phyloP scores from a whole-genome alignment of 2,113 vertebrate species.

The Dipodomys ordii region DNA sequence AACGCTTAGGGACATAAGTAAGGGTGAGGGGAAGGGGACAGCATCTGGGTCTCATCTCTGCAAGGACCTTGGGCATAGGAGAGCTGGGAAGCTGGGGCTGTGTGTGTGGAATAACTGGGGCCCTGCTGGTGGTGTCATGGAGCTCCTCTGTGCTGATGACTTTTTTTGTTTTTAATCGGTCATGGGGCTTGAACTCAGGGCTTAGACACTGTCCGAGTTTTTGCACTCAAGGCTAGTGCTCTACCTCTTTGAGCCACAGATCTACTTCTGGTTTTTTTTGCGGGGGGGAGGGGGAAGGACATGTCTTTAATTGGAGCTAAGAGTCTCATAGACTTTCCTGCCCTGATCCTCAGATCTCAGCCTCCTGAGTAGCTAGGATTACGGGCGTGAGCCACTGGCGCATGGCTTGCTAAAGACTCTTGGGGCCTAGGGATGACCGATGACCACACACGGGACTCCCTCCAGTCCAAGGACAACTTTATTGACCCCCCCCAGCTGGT shows the following conservation, averaged over 20 bases:
- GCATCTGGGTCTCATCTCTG: background rate
- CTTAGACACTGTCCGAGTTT: no score
- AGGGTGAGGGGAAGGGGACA: background rate
- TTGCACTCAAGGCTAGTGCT: no score
- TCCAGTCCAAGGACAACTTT: constrained; percentile 55
- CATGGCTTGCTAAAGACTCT: background rate
- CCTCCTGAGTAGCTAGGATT: no score
- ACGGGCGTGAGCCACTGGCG: no score
- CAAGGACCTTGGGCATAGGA: background rate
- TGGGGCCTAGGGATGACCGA: background rate
- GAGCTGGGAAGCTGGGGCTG: background rate
- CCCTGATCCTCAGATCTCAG: no score
- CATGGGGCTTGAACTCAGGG: no score
- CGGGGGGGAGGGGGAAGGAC: no score
- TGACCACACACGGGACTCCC: constrained; percentile 4
- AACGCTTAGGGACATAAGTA: background rate
- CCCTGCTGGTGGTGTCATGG: background rate
- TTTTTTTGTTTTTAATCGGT: no score
- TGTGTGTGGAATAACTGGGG: background rate
- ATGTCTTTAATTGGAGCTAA: no score
- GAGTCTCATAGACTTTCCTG: no score
- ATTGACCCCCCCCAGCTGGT: constrained; percentile 39
- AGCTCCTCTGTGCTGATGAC: background rate
- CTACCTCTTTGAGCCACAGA: no score
- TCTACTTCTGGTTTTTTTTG: no score